Evolutionary conservation across 2,888 invertebrate genomes (phyloP).

Genomic region (Callyntrura guangdongensis): DNA sequence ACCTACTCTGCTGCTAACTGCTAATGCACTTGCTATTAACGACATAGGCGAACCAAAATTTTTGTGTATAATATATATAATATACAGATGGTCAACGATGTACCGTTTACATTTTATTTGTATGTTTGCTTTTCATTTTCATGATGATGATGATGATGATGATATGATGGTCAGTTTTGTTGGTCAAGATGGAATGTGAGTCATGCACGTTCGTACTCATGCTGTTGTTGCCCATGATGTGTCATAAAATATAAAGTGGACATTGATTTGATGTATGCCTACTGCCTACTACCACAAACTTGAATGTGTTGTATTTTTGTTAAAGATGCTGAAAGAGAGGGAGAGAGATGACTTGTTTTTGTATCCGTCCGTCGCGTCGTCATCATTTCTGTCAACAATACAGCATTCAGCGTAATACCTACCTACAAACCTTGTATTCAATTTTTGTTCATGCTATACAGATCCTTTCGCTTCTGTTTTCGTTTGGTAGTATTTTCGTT

Average conservation of each 20-base stretch:
- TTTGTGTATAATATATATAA: no score
- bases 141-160: not conserved
- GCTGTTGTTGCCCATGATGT: slow-evolving; percentile 5
- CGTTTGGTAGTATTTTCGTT: not conserved
- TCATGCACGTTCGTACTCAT: not conserved
- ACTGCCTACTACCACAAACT: not conserved
- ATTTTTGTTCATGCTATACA: not conserved
- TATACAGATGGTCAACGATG: not conserved
- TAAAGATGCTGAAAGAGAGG: not conserved
- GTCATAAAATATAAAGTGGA: not conserved
- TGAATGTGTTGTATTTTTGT: not conserved
- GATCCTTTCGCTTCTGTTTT: not conserved
- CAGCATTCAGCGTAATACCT: not conserved
- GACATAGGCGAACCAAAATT: no score
- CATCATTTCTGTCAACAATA: slow-evolving; percentile 1
- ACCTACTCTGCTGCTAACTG: no score
- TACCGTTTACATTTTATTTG: not conserved
- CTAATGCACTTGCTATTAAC: no score
- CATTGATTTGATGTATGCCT: slow-evolving; percentile 2
- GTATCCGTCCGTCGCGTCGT: not conserved
- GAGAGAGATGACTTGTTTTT: slow-evolving; percentile 24
- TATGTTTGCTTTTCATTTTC: not conserved
- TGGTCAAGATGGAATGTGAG: slow-evolving; percentile 17
- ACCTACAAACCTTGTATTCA: slow-evolving; percentile 37
- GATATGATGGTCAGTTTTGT: not conserved